phyloP scores from a whole-genome alignment of 2,113 vertebrate species.

The Sebastes schlegelii region DNA sequence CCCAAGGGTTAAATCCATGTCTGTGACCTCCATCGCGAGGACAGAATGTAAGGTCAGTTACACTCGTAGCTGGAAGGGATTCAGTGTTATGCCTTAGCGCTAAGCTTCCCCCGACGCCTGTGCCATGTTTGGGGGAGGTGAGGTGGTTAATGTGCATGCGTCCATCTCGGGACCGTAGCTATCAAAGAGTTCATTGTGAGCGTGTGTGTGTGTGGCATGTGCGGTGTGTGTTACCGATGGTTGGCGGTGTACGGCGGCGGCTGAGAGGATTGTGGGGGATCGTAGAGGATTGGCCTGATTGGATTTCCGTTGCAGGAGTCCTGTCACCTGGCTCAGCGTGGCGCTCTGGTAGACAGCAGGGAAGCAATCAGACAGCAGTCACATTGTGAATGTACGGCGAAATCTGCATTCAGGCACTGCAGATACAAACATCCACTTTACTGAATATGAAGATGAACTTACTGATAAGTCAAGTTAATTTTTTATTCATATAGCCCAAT shows the following conservation, averaged over 20 bases:
- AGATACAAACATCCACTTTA: conserved; percentile 9
- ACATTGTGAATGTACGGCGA: conserved; percentile 41
- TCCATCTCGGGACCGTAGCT: conserved; percentile 33
- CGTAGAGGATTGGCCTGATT: conserved; percentile 76
- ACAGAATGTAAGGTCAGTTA: conserved; percentile 31
- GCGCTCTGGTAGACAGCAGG: conserved; percentile 54
- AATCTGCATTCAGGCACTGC: conserved; percentile 36
- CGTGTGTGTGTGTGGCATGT: conserved; percentile 41
- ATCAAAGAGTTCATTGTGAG: conserved; percentile 34
- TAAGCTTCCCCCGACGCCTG: not conserved
- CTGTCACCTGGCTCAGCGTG: conserved; percentile 74
- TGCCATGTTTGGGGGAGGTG: conserved; percentile 47
- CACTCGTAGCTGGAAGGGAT: conserved; percentile 21
- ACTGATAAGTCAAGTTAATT: not conserved
- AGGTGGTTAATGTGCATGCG: conserved; percentile 48
- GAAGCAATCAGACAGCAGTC: conserved; percentile 65
- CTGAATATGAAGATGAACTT: conserved; percentile 8
- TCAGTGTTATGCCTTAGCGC: conserved; percentile 19
- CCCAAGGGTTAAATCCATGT: conserved; percentile 49
- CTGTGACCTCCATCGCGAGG: conserved; percentile 50
- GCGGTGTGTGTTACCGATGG: conserved; percentile 53
- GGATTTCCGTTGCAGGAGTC: conserved; percentile 70
- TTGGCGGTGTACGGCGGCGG: conserved; percentile 25
- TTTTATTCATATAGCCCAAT: not conserved
- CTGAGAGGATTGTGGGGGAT: conserved; percentile 68